These are phyloP conservation scores for Cossypha dichroa DNA, from an alignment of 2,797 vertebrate species.

Conservation along the genomic window DNA sequence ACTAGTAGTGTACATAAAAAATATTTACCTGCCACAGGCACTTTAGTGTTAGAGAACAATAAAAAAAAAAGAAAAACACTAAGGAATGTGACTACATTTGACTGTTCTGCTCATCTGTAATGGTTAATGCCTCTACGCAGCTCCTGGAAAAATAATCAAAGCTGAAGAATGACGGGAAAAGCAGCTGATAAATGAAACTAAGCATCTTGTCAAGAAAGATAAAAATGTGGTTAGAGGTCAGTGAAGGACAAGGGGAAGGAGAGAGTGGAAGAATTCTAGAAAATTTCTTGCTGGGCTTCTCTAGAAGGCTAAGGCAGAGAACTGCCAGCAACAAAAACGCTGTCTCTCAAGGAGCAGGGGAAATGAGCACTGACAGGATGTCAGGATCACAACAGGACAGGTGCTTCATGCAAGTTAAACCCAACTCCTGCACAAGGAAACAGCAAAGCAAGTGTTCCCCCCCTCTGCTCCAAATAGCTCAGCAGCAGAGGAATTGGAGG, in stretches of 20 bases:
- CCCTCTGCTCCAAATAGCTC: neutral
- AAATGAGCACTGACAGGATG: neutral
- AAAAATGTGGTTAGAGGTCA: slow-evolving; percentile 31
- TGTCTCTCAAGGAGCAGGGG: neutral
- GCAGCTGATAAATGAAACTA: slow-evolving; percentile 7
- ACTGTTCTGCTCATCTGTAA: neutral
- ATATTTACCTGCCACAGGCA: neutral
- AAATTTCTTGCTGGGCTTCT: neutral
- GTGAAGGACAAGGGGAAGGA: neutral
- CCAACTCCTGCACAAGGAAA: neutral
- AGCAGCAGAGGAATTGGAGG: neutral
- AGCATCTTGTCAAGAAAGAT: slow-evolving; percentile 22
- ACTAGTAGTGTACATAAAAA: neutral
- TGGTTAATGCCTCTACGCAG: neutral
- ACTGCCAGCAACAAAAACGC: neutral
- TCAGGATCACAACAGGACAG: neutral
- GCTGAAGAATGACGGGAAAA: slow-evolving; percentile 19
- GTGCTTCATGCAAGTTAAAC: neutral
- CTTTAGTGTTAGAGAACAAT: neutral
- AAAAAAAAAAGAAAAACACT: neutral
- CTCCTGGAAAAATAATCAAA: slow-evolving; percentile 28
- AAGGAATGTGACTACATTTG: neutral
- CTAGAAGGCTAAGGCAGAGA: neutral
- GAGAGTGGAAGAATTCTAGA: neutral
- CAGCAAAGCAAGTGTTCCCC: neutral